These are phyloP conservation scores for Tragelaphus strepsiceros DNA, from an alignment of 2,113 vertebrate species.

Conservation along the genomic window DNA sequence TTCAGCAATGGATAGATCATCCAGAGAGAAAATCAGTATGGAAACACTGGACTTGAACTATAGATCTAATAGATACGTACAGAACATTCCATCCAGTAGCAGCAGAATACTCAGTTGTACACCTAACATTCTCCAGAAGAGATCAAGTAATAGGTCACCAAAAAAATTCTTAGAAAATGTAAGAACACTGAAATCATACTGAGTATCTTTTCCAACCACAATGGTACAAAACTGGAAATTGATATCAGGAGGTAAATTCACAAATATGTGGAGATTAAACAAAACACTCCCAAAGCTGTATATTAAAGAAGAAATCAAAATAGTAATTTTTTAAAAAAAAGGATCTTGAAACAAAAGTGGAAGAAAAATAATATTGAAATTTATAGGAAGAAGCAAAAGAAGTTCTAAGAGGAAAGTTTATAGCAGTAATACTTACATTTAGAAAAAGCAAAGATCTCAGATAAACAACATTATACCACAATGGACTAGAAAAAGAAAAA, in stretches of 20 bases:
- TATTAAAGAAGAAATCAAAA: neutral
- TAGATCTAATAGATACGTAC: neutral
- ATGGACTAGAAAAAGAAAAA: neutral
- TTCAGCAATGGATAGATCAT: neutral
- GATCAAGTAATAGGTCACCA: neutral
- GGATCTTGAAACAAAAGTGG: neutral
- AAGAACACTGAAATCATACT: neutral
- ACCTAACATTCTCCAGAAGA: neutral
- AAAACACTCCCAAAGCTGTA: neutral
- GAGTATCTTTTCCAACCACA: neutral
- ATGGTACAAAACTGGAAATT: neutral
- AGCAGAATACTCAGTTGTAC: neutral
- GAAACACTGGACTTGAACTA: neutral
- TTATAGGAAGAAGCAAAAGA: neutral
- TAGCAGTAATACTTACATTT: neutral
- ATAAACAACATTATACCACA: neutral
- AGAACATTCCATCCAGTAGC: neutral
- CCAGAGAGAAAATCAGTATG: neutral
- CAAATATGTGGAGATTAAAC: neutral
- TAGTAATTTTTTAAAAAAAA: neutral
- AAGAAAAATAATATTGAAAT: neutral
- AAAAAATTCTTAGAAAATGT: neutral
- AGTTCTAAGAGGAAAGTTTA: neutral
- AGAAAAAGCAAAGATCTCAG: neutral
- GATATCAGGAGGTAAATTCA: neutral